A percentile compares a stretch with the other conserved stretches of the same genome.
These are phyloP conservation scores for Campylomormyrus tamandua DNA, from an alignment of 2,113 vertebrate species.

Conservation along the genomic window DNA sequence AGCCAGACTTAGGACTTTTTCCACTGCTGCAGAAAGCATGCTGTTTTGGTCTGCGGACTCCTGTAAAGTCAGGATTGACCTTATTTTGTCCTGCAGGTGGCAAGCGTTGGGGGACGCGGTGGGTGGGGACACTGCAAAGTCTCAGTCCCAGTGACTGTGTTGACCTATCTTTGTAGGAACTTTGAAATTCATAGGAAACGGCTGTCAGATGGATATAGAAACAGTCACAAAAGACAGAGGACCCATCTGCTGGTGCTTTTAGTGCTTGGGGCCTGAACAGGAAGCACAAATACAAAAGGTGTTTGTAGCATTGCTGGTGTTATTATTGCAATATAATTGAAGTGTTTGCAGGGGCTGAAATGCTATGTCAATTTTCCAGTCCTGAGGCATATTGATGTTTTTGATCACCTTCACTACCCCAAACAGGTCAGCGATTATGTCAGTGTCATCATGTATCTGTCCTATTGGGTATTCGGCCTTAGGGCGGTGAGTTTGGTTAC, in stretches of 20 bases:
- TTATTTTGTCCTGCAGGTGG: neutral
- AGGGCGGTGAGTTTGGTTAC: neutral
- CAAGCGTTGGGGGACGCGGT: neutral
- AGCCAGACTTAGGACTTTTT: neutral
- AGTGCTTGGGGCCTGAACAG: neutral
- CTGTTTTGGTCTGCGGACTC: neutral
- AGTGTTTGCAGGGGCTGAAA: neutral
- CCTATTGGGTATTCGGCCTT: neutral
- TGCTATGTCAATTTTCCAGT: neutral
- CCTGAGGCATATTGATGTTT: neutral
- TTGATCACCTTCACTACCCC: neutral
- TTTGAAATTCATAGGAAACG: neutral
- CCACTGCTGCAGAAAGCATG: neutral
- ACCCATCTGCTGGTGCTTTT: neutral
- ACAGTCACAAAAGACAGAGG: neutral
- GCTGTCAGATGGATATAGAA: neutral
- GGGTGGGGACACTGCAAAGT: no score
- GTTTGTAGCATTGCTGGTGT: neutral
- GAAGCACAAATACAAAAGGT: neutral
- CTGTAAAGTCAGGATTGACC: neutral
- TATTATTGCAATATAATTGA: neutral
- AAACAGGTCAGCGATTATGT: neutral
- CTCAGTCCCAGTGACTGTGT: neutral
- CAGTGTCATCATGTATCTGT: neutral
- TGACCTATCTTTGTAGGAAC: neutral